Evolutionary conservation across 2,888 invertebrate species (phyloP).

Genomic region (Pseudococcus viburni): DNA sequence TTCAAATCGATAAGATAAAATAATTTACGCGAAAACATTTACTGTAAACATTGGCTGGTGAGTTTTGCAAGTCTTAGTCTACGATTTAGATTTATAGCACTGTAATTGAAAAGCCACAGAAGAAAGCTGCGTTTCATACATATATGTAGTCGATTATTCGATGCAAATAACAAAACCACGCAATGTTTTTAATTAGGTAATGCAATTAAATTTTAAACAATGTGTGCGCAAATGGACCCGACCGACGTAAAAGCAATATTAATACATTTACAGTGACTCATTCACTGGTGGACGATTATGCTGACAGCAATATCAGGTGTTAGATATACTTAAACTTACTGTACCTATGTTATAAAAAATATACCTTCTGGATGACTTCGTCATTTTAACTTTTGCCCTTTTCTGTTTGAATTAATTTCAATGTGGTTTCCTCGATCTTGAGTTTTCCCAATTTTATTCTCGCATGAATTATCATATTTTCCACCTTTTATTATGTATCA

Average conservation of each 20-base stretch:
- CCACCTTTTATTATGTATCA: not conserved
- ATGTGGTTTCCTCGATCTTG: not conserved
- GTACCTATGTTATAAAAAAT: not conserved
- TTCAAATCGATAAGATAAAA: not conserved
- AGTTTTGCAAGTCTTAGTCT: not conserved
- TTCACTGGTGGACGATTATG: not conserved
- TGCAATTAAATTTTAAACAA: not conserved
- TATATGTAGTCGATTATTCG: not conserved
- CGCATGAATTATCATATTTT: not conserved
- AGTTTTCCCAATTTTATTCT: not conserved
- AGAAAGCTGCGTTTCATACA: not conserved
- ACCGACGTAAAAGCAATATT: not conserved
- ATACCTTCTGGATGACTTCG: not conserved
- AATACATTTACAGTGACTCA: not conserved
- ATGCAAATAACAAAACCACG: not conserved
- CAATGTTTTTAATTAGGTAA: constrained; percentile 14
- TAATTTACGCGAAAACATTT: not conserved
- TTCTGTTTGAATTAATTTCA: not conserved
- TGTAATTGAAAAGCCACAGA: constrained; percentile 6
- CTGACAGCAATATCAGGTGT: not conserved
- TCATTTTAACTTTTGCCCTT: not conserved
- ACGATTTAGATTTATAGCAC: not conserved
- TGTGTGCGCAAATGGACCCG: not conserved
- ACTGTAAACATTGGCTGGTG: not conserved
- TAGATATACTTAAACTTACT: too few species aligned